Base-by-base conservation (phyloP, 2,113 vertebrate genomes). In the Channa maculata region DNA sequence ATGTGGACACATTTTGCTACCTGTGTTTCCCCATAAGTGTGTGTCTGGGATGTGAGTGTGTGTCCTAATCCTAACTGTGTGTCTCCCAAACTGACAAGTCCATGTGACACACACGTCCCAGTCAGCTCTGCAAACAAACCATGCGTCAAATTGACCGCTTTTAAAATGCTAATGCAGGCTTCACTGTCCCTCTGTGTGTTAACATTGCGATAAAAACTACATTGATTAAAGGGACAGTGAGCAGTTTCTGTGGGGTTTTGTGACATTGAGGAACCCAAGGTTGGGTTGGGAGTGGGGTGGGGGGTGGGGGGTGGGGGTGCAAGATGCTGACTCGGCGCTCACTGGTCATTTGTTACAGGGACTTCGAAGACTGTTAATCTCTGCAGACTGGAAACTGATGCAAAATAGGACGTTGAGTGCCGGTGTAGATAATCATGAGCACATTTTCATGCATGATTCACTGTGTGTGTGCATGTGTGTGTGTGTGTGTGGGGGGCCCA, bases 71-170 rank as follows among this genome's bases (percentile, higher is more conserved):
- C 49, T 45, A 1, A 24, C 24, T 24, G 24, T 24, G 24, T 24
- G 24, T 24, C 24, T 24, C 24, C 24, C 15, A 51, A 71, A 62
- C 51, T 9, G 50, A 5, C 69, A 62, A 83, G 66, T 41, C 50
- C 58, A 76, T 76, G 83, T 77, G 62, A 81, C 63, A 41, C 63
- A 41, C 77, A 57, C 41, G 51, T 84, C 60, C 34, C 8, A 1
- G 60, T 61, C 24, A 15, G 59, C 74, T 59, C 65, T 24, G 55
- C 82, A 36, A 57, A 6, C 74, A 86, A 86, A 80, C 79, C 83
- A 83, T 83, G 86, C 59, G n/a, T 76, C 75, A 88, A 87, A 90
- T 77, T 90, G 88, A 92, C 84, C 66, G 66, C 78, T 66, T 76
- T 86, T 82, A 84, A 90, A 88, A 86, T 80, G 82, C 81, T 83